Evolutionary conservation across 2,797 vertebrate genomes (phyloP).

Genomic region (Meda fulgida): DNA sequence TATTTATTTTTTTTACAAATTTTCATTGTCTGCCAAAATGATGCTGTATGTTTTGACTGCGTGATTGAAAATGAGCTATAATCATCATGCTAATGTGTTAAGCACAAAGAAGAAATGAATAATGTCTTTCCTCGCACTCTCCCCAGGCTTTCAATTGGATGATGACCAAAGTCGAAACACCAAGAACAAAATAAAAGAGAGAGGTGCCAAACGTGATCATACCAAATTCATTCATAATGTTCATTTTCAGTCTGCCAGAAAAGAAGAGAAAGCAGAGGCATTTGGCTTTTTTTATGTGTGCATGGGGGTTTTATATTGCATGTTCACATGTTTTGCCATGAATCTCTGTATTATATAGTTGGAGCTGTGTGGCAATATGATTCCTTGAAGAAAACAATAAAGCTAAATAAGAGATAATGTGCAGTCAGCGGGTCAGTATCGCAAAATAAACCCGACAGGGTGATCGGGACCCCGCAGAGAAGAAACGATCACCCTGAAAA

Average conservation of each 20-base stretch:
- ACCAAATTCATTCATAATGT: conserved; percentile 13
- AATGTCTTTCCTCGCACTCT: conserved; percentile 25
- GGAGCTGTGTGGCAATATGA: background rate
- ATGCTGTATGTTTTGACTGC: background rate
- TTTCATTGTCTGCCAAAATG: conserved; percentile 23
- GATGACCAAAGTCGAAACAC: conserved; percentile 32
- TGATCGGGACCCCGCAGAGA: background rate
- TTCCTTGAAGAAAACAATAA: background rate
- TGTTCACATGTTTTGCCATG: conserved; percentile 1
- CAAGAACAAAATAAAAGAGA: conserved; percentile 25
- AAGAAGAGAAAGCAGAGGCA: background rate
- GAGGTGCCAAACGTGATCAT: conserved; percentile 29
- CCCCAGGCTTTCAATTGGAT: conserved; percentile 33
- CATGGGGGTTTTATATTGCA: background rate
- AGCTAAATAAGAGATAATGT: conserved; percentile 9
- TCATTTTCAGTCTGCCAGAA: conserved; percentile 25
- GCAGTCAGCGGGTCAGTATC: background rate
- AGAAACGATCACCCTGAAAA: conserved; percentile 2
- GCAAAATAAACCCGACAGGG: background rate
- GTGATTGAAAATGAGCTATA: conserved; percentile 26
- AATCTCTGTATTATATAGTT: background rate
- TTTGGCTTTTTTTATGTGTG: conserved; percentile 25
- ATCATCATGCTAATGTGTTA: conserved; percentile 39
- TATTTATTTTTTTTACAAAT: background rate
- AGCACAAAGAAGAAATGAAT: conserved; percentile 37